A percentile compares a stretch with the other conserved stretches of the same genome.
Conservation (phyloP, 2,888 invertebrate species). For the Rhimphoctona megacephalus region DNA sequence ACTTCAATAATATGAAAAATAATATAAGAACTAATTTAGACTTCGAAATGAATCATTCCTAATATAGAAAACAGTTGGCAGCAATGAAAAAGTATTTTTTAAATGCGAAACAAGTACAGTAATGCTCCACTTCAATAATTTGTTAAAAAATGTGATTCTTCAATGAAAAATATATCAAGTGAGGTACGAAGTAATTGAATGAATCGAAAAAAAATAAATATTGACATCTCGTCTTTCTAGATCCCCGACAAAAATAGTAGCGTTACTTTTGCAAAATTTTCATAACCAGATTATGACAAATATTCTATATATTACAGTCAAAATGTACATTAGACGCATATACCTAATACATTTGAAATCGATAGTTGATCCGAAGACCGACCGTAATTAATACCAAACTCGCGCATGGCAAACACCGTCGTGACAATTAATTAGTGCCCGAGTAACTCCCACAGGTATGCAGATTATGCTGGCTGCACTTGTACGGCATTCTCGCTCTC, state of each 20-base stretch:
- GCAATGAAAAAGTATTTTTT: background rate
- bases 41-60: background rate
- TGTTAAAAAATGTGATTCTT: too few relatives aligned
- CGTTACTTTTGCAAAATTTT: background rate
- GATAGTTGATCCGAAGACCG: slow-evolving; percentile 52
- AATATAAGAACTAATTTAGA: background rate
- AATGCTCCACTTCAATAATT: background rate
- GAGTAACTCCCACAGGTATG: slow-evolving; percentile 59
- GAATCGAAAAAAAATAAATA: background rate
- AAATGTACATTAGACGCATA: slow-evolving; percentile 1
- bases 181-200: background rate
- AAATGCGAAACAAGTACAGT: background rate
- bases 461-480: slow-evolving; percentile 56
- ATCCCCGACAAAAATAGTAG: background rate
- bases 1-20: background rate
- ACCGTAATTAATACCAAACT: slow-evolving; percentile 56
- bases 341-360: slow-evolving; percentile 42
- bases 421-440: slow-evolving; percentile 62
- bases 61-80: background rate
- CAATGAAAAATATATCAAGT: too few relatives aligned
- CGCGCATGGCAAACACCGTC: slow-evolving; percentile 51
- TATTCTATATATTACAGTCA: background rate
- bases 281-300: background rate
- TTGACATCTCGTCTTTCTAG: background rate
- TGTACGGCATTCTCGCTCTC: slow-evolving; percentile 32